Evolutionary conservation across 2,888 invertebrate species (phyloP).

Genomic region (Molanna angustata): DNA sequence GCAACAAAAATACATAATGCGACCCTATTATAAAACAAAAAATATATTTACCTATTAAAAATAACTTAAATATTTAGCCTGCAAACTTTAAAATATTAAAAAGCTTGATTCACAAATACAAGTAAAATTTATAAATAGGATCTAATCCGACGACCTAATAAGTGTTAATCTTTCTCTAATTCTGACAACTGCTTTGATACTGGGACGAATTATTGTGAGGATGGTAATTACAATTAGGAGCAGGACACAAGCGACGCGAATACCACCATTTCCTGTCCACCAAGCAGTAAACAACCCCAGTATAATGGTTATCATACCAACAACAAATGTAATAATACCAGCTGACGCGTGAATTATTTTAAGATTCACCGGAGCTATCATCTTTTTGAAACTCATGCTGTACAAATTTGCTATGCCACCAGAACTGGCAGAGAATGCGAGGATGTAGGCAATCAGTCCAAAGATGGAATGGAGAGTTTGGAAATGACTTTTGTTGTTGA

Average conservation of each 20-base stretch:
- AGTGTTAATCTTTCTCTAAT: slow-evolving; percentile 46
- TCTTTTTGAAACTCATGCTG: slow-evolving; percentile 48
- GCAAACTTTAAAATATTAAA: too few species aligned
- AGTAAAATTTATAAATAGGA: too few species aligned
- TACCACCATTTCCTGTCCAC: slow-evolving; percentile 46
- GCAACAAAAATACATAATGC: too few species aligned
- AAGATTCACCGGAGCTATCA: slow-evolving; percentile 49
- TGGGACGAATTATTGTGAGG: slow-evolving; percentile 47
- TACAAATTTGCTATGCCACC: slow-evolving; percentile 49
- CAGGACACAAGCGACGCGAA: slow-evolving; percentile 42
- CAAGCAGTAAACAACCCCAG: slow-evolving; percentile 44
- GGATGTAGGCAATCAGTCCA: slow-evolving; percentile 47
- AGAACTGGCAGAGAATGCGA: slow-evolving; percentile 45
- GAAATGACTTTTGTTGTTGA: slow-evolving; percentile 44
- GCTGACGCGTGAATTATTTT: slow-evolving; percentile 48
- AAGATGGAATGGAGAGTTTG: slow-evolving; percentile 47
- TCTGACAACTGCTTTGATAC: slow-evolving; percentile 50
- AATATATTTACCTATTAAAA: too few species aligned
- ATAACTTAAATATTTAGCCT: too few species aligned
- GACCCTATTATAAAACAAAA: too few species aligned
- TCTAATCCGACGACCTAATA: slow-evolving; percentile 18
- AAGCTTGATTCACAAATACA: too few species aligned
- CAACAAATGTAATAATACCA: slow-evolving; percentile 46
- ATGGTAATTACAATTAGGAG: slow-evolving; percentile 44
- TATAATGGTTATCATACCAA: slow-evolving; percentile 47